These are phyloP conservation scores for Hypothenemus hampei DNA, from an alignment of 1,140 invertebrate species.

Conservation along the genomic window DNA sequence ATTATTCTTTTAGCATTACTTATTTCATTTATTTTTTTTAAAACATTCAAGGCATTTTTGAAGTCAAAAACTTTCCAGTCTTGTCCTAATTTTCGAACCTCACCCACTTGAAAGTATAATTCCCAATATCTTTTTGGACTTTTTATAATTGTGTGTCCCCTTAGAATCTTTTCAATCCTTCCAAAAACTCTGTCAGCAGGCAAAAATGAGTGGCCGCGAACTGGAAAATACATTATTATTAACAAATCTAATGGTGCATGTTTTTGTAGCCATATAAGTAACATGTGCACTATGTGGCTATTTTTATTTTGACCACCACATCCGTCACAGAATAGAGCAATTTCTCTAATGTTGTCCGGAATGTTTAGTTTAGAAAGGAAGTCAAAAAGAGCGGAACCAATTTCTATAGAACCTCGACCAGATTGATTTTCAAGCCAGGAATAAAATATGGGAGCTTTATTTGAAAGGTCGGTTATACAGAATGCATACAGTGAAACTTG, in stretches of 20 bases:
- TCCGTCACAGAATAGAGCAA: conserved; percentile 28
- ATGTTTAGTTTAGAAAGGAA: background rate
- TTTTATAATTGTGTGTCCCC: conserved; percentile 12
- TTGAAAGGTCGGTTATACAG: conserved; percentile 14
- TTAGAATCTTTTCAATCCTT: conserved; percentile 14
- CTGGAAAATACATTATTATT: conserved; percentile 10
- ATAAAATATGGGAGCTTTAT: conserved; percentile 17
- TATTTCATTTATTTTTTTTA: conserved; percentile 15
- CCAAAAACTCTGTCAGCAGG: conserved; percentile 6
- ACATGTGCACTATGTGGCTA: conserved; percentile 2
- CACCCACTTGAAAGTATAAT: conserved; percentile 10
- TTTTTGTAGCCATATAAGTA: conserved; percentile 16
- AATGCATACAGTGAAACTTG: conserved; percentile 20
- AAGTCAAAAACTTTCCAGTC: conserved; percentile 10
- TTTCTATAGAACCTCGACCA: conserved; percentile 14
- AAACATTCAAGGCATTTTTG: conserved; percentile 4
- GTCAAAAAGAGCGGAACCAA: conserved; percentile 9
- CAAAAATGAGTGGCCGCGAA: conserved; percentile 16
- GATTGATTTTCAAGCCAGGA: conserved; percentile 22
- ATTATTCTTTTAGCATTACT: too few species aligned
- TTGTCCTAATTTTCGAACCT: conserved; percentile 13
- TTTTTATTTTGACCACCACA: too few species aligned
- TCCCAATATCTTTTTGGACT: conserved; percentile 15
- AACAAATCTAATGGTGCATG: conserved; percentile 1
- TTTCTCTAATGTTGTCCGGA: background rate